Base-by-base conservation (phyloP, 2,797 vertebrate genomes). In the Sebastes oblongus region DNA sequence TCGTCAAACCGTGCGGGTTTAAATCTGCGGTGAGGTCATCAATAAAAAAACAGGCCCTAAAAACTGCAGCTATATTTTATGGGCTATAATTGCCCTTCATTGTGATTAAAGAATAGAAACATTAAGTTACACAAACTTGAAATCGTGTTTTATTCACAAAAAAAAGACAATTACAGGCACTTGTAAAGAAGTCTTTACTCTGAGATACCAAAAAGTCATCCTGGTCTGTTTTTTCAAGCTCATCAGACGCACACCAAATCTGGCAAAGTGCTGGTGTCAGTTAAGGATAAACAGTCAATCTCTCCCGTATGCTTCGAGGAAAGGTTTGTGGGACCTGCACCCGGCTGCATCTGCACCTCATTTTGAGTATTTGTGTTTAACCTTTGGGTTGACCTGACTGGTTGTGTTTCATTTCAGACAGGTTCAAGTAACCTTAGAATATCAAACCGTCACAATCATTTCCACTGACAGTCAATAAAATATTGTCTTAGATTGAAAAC, bases 131-230 rank as follows among this genome's bases (percentile, higher is more conserved):
- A 72, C 65, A 14, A 75, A 66, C 9, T 69, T 50, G 25, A 67
- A 86, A 66, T 66, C 2, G 59, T 24, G 39, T 88, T 92, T 92
- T 88, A 91, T 90, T 90, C 46, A 86, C 20, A 54, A 54, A 54
- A 74, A 74, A 70, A 75, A 36, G 25, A 71, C 52, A 14, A 32
- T 81, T 85, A 68, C 78, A 89, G 86, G 83, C 84, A 89, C 86
- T 81, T 88, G 27, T 67, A 73, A 78, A 89, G 54, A 20, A 50
- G 14, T 78, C 59, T 78, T 77, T 46, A n/a, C 34, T 32, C 16
- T 27, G 30, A 39, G 70, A 75, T 52, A 20, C 72, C 75, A 81
- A 83, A 27, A 82, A 60, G 39, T 9, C 0, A 2, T 30, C 46
- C 54, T 20, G 42, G 13, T 55, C 75, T 20, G 24, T 25, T 30